A percentile compares a stretch with the other conserved stretches of the same genome.
Conservation (phyloP, 2,797 vertebrate genomes). For the Sebastes itinus region DNA sequence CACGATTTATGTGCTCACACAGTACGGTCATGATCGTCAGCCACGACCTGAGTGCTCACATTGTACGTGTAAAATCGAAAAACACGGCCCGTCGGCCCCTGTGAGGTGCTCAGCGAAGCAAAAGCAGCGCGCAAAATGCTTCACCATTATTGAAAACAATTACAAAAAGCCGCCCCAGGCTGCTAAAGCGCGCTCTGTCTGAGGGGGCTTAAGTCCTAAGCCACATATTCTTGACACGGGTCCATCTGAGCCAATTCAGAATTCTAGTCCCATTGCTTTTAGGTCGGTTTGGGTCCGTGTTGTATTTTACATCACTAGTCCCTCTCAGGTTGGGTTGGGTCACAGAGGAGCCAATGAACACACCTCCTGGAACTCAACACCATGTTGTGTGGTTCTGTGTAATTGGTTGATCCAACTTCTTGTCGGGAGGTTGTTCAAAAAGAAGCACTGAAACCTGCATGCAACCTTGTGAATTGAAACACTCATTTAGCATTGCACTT, state of each 20-base stretch:
- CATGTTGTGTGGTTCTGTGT: neutral
- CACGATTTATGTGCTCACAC: no score
- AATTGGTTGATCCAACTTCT: neutral
- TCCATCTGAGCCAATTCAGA: neutral
- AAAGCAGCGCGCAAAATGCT: no score
- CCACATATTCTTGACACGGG: neutral
- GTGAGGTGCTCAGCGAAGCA: no score
- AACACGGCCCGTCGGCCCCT: no score
- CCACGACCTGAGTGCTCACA: no score
- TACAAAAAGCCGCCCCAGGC: no score
- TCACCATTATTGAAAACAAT: no score
- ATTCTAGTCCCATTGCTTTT: neutral
- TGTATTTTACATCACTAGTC: neutral
- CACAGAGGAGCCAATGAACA: neutral
- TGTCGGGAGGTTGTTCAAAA: neutral
- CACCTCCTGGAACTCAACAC: neutral
- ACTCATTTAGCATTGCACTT: neutral
- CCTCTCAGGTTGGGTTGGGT: neutral
- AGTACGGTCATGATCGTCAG: no score
- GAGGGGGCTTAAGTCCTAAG: neutral
- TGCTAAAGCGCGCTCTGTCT: no score
- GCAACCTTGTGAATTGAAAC: no score
- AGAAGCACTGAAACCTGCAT: neutral
- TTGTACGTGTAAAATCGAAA: no score
- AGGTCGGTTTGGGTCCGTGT: neutral